phyloP scores from a whole-genome alignment of 2,888 invertebrate genomes.

The Eulithis prunata region DNA sequence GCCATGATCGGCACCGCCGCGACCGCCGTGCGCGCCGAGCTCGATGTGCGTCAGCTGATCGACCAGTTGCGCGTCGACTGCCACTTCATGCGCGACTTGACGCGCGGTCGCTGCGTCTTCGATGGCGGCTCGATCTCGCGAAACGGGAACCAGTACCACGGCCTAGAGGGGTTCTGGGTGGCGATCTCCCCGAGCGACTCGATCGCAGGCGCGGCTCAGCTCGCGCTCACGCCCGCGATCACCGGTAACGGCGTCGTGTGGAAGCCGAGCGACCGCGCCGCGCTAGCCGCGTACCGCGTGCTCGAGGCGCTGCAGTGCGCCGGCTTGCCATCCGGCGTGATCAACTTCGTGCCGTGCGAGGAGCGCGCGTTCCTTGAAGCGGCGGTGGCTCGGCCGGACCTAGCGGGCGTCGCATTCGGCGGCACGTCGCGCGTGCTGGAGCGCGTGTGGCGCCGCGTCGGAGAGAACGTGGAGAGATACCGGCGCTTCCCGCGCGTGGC shows the following conservation, averaged over 20 bases:
- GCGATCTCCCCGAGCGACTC: constrained; percentile 99
- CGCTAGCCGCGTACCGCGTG: constrained; percentile 93
- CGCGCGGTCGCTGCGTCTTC: constrained; percentile 89
- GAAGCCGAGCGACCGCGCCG: constrained; percentile 99
- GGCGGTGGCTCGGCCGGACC: constrained; percentile 90
- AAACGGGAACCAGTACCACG: constrained; percentile 94
- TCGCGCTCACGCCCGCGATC: constrained; percentile 94
- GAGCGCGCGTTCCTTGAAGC: constrained; percentile 92
- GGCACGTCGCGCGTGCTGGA: constrained; percentile 95
- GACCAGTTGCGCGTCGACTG: constrained; percentile 96
- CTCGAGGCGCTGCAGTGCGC: constrained; percentile 87
- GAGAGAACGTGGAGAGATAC: constrained; percentile 92
- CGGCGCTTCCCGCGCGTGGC: constrained; percentile 96
- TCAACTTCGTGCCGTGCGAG: constrained; percentile 98
- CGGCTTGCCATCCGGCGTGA: constrained; percentile 98
- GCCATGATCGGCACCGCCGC: constrained; percentile 99
- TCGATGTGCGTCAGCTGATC: constrained; percentile 95
- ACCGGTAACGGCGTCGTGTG: constrained; percentile 98
- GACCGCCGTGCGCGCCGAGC: constrained; percentile 97
- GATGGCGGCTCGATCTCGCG: constrained; percentile 86
- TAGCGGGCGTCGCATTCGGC: constrained; percentile 98
- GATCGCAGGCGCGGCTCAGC: constrained; percentile 99
- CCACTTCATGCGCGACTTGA: constrained; percentile 59
- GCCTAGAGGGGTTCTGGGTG: constrained; percentile 98
- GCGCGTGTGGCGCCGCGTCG: constrained; percentile 86